Percentiles rank a stretch among this genome's conserved stretches.
Conservation (phyloP, 92 coral and sea anemone genomes). For the Siderastrea radians region DNA sequence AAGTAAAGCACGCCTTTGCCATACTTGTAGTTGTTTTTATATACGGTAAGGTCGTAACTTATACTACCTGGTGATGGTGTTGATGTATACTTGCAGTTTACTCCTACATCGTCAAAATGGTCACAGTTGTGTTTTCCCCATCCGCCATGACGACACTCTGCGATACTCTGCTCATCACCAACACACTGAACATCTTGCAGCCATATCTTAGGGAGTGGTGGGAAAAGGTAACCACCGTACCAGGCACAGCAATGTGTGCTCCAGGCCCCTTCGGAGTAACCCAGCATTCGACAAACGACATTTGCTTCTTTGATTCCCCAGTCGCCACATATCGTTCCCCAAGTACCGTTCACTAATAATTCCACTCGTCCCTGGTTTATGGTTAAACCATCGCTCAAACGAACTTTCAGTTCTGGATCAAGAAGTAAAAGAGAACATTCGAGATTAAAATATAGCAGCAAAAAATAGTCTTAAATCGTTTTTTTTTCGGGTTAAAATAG, state of each 20-base stretch:
- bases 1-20: no score
- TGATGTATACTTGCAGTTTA: constrained; percentile 48
- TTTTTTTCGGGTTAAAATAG: no score
- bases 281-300: constrained; percentile 75
- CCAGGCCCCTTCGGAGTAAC: constrained; percentile 50
- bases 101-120: constrained; percentile 33
- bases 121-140: constrained; percentile 52
- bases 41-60: no score
- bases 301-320: constrained; percentile 69
- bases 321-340: constrained; percentile 77
- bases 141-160: constrained; percentile 47
- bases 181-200: constrained; percentile 32
- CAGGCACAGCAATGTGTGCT: constrained; percentile 48
- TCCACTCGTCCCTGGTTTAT: constrained; percentile 69
- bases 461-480: no score
- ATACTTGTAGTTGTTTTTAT: no score
- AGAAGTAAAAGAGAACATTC: no score
- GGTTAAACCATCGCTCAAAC: constrained; percentile 43
- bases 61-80: constrained; percentile 12
- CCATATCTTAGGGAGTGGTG: constrained; percentile 37
- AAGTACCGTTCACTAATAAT: constrained; percentile 36
- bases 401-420: constrained; percentile 32
- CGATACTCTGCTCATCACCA: constrained; percentile 40
- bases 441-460: no score
- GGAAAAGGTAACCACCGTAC: not conserved